A percentile compares a stretch with the other conserved stretches of the same genome.
phyloP scores from a whole-genome alignment of 2,797 vertebrate genomes.

The Pteropus rufus region DNA sequence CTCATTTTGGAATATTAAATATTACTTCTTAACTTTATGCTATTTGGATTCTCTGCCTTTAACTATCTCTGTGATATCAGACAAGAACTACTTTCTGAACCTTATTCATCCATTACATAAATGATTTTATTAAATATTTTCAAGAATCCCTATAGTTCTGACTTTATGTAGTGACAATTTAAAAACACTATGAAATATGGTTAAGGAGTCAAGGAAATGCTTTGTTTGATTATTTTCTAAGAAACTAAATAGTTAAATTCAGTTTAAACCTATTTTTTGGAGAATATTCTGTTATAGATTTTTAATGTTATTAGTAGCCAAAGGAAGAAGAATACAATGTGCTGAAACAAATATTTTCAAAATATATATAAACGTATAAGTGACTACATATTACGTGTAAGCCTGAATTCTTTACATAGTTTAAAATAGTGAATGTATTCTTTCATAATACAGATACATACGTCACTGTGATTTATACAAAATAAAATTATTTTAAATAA shows the following conservation, averaged over 20 bases:
- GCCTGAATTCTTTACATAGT: background rate
- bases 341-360: background rate
- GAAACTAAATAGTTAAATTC: background rate
- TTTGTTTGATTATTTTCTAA: background rate
- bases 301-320: background rate
- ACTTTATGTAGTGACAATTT: background rate
- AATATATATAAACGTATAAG: background rate
- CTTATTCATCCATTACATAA: background rate
- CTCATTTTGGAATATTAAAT: background rate
- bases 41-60: background rate
- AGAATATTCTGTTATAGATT: background rate
- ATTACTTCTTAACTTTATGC: background rate
- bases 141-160: background rate
- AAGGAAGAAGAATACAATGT: background rate
- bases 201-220: background rate
- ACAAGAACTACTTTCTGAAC: background rate
- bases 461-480: background rate
- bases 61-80: background rate
- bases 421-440: slow-evolving; percentile 13
- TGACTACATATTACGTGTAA: background rate
- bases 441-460: background rate
- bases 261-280: background rate
- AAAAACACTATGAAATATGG: slow-evolving; percentile 32
- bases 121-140: slow-evolving; percentile 32
- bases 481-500: slow-evolving; percentile 46